These are phyloP conservation scores for Pseudochirops corinnae DNA, from an alignment of 2,797 vertebrate genomes.

Conservation along the genomic window DNA sequence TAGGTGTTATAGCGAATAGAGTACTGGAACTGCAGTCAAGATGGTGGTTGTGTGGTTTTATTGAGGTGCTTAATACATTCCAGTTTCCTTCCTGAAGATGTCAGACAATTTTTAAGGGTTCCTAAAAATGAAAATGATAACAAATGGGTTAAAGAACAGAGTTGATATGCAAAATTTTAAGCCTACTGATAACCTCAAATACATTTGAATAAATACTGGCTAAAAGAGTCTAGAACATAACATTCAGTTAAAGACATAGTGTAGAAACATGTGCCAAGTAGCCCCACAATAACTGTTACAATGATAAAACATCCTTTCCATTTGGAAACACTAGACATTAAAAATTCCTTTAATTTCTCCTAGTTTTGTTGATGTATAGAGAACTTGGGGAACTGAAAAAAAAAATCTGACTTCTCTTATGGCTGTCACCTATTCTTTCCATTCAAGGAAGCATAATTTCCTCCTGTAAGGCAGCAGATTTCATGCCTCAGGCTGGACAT, in stretches of 20 bases:
- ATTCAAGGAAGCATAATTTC: constrained; percentile 82
- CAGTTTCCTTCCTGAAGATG: not conserved
- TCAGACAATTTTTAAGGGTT: not conserved
- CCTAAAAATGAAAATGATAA: not conserved
- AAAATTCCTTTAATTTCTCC: constrained; percentile 39
- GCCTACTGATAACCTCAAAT: not conserved
- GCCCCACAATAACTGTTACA: constrained; percentile 21
- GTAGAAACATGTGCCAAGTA: not conserved
- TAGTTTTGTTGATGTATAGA: constrained; percentile 65
- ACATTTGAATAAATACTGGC: constrained; percentile 5
- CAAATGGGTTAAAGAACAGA: constrained; percentile 5
- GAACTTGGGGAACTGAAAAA: constrained; percentile 54
- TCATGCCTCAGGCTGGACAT: constrained; percentile 83
- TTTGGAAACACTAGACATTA: constrained; percentile 5
- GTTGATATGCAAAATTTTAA: constrained; percentile 38
- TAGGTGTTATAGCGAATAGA: not conserved
- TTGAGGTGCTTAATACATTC: not conserved
- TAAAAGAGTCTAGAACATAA: not conserved
- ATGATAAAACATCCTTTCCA: constrained; percentile 22
- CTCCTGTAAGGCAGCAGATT: constrained; percentile 84
- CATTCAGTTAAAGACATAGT: not conserved
- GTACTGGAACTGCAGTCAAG: not conserved
- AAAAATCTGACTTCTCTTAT: constrained; percentile 66
- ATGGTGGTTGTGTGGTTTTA: not conserved
- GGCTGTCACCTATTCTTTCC: constrained; percentile 72